Evolutionary conservation across 2,888 invertebrate genomes (phyloP).

Genomic region (Ashinkailepas kermadecensis): DNA sequence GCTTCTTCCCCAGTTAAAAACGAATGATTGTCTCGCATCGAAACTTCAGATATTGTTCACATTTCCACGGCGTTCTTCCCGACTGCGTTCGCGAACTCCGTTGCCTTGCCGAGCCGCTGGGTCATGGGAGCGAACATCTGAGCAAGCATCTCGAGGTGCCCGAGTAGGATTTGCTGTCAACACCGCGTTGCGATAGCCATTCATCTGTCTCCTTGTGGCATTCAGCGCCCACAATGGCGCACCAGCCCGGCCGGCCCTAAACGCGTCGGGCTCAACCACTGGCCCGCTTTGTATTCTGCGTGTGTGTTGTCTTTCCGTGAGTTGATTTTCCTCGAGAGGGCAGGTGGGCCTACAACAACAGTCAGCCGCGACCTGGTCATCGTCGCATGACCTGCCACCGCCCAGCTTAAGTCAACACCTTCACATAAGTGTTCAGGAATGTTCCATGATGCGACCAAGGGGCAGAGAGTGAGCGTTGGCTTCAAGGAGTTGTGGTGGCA

Average conservation of each 20-base stretch:
- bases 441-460: too few relatives aligned
- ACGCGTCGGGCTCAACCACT: neutral
- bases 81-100: too few relatives aligned
- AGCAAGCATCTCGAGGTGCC: neutral
- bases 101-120: neutral
- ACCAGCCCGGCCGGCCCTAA: neutral
- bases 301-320: neutral
- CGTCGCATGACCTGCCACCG: too few relatives aligned
- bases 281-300: constrained; percentile 4
- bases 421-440: too few relatives aligned
- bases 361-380: too few relatives aligned
- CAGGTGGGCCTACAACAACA: neutral
- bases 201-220: constrained; percentile 2
- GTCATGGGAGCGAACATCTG: neutral
- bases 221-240: constrained; percentile 2
- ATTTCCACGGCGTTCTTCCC: too few relatives aligned
- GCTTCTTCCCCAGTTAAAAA: too few relatives aligned
- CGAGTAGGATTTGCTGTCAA: neutral
- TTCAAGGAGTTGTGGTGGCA: too few relatives aligned
- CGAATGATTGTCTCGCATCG: too few relatives aligned
- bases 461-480: too few relatives aligned
- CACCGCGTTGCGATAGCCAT: neutral
- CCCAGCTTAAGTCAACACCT: too few relatives aligned
- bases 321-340: neutral
- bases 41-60: too few relatives aligned